Conservation (phyloP, 1,140 invertebrate genomes). For the Gerris buenoi region DNA sequence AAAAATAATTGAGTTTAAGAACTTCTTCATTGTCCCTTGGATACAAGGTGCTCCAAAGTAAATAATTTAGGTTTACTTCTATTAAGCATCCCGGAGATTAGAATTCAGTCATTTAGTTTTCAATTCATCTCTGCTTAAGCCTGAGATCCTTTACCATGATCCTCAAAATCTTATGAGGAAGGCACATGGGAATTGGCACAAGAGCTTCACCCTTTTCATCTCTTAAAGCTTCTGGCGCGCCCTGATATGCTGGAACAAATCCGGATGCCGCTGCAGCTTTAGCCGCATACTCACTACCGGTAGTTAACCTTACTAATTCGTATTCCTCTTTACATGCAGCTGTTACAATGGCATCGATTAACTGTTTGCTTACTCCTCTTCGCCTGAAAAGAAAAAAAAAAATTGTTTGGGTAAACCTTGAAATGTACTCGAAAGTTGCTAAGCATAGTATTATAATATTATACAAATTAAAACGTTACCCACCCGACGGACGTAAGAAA, state of each 20-base stretch:
- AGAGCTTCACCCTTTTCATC: neutral
- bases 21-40: too few relatives aligned
- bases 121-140: too few relatives aligned
- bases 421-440: too few relatives aligned
- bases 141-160: neutral
- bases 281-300: neutral
- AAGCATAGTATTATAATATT: too few relatives aligned
- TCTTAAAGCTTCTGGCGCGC: neutral
- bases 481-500: too few relatives aligned
- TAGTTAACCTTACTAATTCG: neutral
- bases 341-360: neutral
- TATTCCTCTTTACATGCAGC: neutral
- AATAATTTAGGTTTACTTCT: too few relatives aligned
- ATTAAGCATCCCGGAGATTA: too few relatives aligned
- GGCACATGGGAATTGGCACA: neutral
- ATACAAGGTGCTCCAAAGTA: too few relatives aligned
- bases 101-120: too few relatives aligned
- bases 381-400: neutral
- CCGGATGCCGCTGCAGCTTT: neutral
- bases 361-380: neutral
- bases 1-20: too few relatives aligned
- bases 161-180: neutral
- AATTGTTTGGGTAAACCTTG: too few relatives aligned
- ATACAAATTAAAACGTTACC: too few relatives aligned
- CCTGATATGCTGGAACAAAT: neutral